Conservation (phyloP, 2,113 vertebrate genomes). For the Notiomystis cincta region DNA sequence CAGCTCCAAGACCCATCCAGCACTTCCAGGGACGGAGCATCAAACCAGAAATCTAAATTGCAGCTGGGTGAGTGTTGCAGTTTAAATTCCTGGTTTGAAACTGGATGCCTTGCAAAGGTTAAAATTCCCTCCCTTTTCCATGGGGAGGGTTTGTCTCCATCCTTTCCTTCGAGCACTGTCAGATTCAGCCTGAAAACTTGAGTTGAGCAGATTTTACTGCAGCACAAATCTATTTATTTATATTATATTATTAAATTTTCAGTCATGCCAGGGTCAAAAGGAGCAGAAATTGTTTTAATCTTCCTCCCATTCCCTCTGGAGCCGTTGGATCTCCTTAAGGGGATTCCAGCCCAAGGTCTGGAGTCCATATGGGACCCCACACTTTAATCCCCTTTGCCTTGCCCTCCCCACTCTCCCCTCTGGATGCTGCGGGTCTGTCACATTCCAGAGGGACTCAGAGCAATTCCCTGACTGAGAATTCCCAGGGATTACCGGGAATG, state of each 20-base stretch:
- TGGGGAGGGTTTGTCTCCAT: background rate
- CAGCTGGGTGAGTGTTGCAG: fast-evolving
- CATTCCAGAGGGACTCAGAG: background rate
- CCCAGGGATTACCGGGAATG: background rate
- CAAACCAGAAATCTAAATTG: background rate
- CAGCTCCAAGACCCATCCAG: background rate
- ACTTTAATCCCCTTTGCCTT: background rate
- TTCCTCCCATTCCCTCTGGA: background rate
- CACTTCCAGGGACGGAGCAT: background rate
- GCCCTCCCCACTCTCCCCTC: background rate
- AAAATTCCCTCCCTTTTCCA: background rate
- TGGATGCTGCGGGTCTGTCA: background rate
- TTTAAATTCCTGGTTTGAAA: background rate
- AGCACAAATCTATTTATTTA: background rate
- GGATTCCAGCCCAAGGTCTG: background rate
- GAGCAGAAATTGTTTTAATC: background rate
- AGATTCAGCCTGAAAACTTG: background rate
- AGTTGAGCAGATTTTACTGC: background rate
- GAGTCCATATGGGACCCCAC: background rate
- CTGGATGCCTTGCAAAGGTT: background rate
- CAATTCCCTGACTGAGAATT: background rate
- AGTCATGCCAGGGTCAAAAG: background rate
- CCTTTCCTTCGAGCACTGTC: background rate
- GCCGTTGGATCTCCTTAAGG: background rate
- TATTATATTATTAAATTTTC: background rate